A percentile compares a stretch with the other conserved stretches of the same genome.
Evolutionary conservation across 64 coral and sea anemone genomes (phyloP).

Genomic region (Stichodactyla helianthus): DNA sequence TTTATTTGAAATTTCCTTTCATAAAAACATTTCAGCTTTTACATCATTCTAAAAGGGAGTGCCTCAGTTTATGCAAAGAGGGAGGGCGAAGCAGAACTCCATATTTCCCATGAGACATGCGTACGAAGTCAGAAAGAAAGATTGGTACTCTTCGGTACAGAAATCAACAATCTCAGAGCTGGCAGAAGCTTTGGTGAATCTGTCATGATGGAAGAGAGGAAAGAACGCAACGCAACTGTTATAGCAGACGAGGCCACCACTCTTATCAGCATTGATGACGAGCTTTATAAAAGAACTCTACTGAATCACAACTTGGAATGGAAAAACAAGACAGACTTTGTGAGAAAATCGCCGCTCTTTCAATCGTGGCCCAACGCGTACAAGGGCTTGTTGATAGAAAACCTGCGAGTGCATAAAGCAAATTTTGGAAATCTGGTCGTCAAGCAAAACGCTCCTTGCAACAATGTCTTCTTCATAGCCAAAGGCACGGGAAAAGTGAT

Average conservation of each 20-base stretch:
- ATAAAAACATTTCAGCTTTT: constrained; percentile 42
- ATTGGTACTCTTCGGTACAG: constrained; percentile 63
- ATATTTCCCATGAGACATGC: constrained; percentile 13
- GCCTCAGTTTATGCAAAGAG: constrained; percentile 75
- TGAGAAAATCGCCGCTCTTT: constrained; percentile 56
- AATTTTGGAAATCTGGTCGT: constrained; percentile 70
- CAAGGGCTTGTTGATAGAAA: constrained; percentile 68
- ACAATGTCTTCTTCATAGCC: constrained; percentile 61
- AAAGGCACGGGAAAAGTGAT: constrained; percentile 66
- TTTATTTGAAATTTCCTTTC: no score
- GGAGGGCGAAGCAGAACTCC: constrained; percentile 58
- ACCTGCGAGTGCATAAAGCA: constrained; percentile 58
- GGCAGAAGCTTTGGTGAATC: constrained; percentile 79
- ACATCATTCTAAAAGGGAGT: constrained; percentile 78
- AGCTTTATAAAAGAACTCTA: constrained; percentile 54
- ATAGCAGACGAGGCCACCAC: constrained; percentile 66
- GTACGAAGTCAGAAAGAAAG: constrained; percentile 65
- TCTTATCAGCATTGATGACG: constrained; percentile 54
- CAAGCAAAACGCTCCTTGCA: constrained; percentile 48
- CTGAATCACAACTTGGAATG: constrained; percentile 47
- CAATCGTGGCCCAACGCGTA: constrained; percentile 50
- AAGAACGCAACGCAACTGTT: constrained; percentile 77
- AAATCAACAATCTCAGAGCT: constrained; percentile 44
- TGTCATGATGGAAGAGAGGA: constrained; percentile 51
- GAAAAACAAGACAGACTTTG: constrained; percentile 75